Base-by-base conservation (phyloP, 2,888 invertebrate genomes). In the Neuroscelio doddi region DNA sequence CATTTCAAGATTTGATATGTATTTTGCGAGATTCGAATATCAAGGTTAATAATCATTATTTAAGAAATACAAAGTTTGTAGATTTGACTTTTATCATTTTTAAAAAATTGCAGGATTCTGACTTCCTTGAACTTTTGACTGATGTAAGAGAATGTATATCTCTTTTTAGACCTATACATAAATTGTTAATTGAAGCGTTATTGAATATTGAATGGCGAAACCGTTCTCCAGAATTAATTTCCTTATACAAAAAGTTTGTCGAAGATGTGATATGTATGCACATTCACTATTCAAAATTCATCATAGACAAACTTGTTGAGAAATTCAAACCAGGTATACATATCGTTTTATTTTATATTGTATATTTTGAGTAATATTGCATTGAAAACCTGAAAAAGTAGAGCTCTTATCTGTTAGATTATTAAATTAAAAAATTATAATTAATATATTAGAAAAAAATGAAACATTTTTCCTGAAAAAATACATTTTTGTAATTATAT, bases 181-280 rank as follows among this genome's bases (percentile, higher is more conserved):
- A 86, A 64, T 76, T 87, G 41, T 86, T 91, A 69, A 87, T 90
- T 3, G 89, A 91, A 82, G 87, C 88, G 1, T 68, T 92, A 16
- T 81, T 92, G 41, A 85, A 86, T 10, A 72, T 90, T n/a, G 83
- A 86, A 71, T 92, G 91, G 91, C 84, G 84, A 1, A 85, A 85
- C 55, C 82, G 88, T 49, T 83, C 84, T 24, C 56, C 82, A 14
- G 84, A 85, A 39, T 85, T 88, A n/a, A 85, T 89, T 0, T 75
- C 84, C 26, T 87, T 87, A 26, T 93, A 89, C 78, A 88, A 89
- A 75, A 87, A 88, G 38, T 90, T 93, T 75, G 79, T 92, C 26
- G 84, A 90, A 27, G 90, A 91, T 82, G 85, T 93, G 44, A 85
- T 92, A 51, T 89, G 91, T 38, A 90, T 91, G 1, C 91, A 92